A percentile compares a stretch with the other conserved stretches of the same genome.
Evolutionary conservation across 2,113 vertebrate species (phyloP).

Genomic region (Dissostichus mawsoni): DNA sequence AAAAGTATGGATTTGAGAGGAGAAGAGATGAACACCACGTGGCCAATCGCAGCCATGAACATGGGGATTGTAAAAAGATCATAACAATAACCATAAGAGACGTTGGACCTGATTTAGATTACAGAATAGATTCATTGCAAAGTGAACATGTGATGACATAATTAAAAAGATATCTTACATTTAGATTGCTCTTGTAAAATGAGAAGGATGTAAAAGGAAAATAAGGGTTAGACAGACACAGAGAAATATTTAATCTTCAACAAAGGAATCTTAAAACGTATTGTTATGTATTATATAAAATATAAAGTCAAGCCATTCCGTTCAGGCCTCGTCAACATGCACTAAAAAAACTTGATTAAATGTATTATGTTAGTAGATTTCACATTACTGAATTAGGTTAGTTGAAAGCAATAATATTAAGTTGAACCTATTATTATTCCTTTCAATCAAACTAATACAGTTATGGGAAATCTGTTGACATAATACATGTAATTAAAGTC

Average conservation of each 20-base stretch:
- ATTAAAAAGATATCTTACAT: conserved; percentile 78
- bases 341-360: too few species aligned
- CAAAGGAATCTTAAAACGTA: conserved; percentile 29
- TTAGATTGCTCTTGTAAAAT: conserved; percentile 79
- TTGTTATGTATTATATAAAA: conserved; percentile 6
- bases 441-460: too few species aligned
- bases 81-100: conserved; percentile 33
- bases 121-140: conserved; percentile 28
- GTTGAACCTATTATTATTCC: too few species aligned
- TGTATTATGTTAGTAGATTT: too few species aligned
- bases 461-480: too few species aligned
- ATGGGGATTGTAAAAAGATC: conserved; percentile 33
- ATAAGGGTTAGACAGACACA: conserved; percentile 68
- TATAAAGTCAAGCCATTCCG: neutral
- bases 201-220: conserved; percentile 72
- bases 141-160: conserved; percentile 44
- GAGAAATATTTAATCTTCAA: conserved; percentile 28
- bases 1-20: conserved; percentile 44
- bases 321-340: too few species aligned
- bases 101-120: conserved; percentile 31
- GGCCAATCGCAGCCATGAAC: conserved; percentile 24
- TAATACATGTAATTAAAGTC: too few species aligned
- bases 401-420: too few species aligned
- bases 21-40: conserved; percentile 40
- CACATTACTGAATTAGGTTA: too few species aligned